Evolutionary conservation across 2,113 vertebrate genomes (phyloP).

Genomic region (Toxotes jaculatrix): DNA sequence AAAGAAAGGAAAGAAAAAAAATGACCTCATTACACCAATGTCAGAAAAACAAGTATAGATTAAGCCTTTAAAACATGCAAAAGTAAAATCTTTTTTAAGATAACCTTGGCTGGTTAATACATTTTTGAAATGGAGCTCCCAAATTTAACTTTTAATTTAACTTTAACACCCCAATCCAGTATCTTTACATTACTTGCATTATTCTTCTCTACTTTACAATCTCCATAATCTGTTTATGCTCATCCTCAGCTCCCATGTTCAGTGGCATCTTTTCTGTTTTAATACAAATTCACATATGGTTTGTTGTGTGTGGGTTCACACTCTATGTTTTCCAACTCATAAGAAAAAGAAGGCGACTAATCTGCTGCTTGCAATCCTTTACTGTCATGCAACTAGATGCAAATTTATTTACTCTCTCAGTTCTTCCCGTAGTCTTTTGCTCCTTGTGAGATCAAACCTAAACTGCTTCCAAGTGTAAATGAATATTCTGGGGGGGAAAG

Average conservation of each 20-base stretch:
- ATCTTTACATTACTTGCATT: background rate
- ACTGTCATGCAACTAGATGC: too few relatives aligned
- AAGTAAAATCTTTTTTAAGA: slow-evolving; percentile 17
- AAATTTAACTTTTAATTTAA: background rate
- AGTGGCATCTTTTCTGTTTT: background rate
- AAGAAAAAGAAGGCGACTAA: background rate
- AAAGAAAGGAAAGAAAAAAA: slow-evolving; percentile 13
- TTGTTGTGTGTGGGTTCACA: background rate
- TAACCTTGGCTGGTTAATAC: background rate
- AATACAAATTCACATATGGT: background rate
- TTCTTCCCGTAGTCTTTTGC: background rate
- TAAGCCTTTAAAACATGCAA: background rate
- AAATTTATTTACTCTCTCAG: too few relatives aligned
- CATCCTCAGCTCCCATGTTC: background rate
- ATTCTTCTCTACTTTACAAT: background rate
- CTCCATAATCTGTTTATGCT: background rate
- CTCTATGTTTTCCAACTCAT: background rate
- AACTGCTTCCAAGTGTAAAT: too few relatives aligned
- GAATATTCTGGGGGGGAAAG: too few relatives aligned
- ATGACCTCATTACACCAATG: slow-evolving; percentile 15
- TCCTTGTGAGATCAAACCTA: background rate
- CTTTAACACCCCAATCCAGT: slow-evolving; percentile 1
- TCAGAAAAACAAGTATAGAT: background rate
- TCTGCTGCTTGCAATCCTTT: too few relatives aligned
- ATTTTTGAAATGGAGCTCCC: background rate